Evolutionary conservation across 1,140 invertebrate species (phyloP), one percentile per base, ranked within the genome.

Genomic region (Drosophila hydei): DNA sequence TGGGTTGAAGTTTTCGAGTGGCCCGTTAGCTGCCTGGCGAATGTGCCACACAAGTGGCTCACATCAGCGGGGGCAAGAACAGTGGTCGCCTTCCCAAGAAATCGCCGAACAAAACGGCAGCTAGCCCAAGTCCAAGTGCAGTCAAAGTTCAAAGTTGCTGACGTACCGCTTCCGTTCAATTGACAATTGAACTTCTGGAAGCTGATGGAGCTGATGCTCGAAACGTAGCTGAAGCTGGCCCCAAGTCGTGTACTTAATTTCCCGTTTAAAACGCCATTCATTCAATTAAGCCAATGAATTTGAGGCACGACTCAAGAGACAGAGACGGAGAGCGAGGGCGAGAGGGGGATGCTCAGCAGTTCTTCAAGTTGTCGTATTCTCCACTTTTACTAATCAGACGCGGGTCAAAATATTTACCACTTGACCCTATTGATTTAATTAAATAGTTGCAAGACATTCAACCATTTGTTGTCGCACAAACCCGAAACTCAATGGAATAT

Each of bases 371-470:
- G 55, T 38, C 43, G 47, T 62, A 50, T 18, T 61, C 62, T 73
- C 73, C 62, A 68, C 71, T 81, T 55, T 68, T 61, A 77, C 79
- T 90, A 91, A 91, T 90, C 81, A 90, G 85, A 85, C 89, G 89
- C 79, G 87, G 90, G 90, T 91, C 90, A 91, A 91, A 91, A 91
- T 91, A 91, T 91, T 91, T 91, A 91, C 90, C 90, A 91, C 89
- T 91, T 91, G 90, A 91, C 90, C 90, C 90, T 77, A 91, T 91
- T 91, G 90, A 91, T 91, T 91, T 91, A 91, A 91, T 91, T 91
- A 91, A 91, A 91, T 91, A 90, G 89, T 91, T 89, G 64, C 80
- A 87, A 91, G 89, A 91, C 84, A 90, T 84, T 89, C 78, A 77
- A 67, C 74, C 65, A 21, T 83, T 88, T 87, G 77, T 87, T 87